These are phyloP conservation scores for Lasioglossum leucozonium DNA, from an alignment of 2,888 invertebrate species.

Conservation along the genomic window DNA sequence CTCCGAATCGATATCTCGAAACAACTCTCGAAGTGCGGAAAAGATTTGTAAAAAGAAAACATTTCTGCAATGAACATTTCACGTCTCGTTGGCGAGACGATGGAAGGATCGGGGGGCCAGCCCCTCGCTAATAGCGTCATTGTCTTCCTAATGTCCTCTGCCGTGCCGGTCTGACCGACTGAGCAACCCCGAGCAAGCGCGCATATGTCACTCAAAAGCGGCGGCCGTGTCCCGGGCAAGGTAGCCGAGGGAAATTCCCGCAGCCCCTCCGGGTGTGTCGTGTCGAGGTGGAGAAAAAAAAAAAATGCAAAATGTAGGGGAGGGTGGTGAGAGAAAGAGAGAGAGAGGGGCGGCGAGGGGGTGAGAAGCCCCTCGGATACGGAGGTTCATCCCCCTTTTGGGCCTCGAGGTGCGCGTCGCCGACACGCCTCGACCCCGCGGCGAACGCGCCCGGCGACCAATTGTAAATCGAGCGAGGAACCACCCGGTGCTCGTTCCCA, in stretches of 20 bases:
- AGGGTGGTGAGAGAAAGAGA: neutral
- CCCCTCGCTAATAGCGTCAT: neutral
- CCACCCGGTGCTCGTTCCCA: constrained; percentile 82
- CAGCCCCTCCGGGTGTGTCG: constrained; percentile 33
- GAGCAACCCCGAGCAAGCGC: constrained; percentile 26
- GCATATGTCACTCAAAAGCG: constrained; percentile 51
- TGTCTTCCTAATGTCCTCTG: constrained; percentile 18
- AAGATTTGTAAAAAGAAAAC: neutral
- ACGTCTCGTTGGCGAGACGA: neutral
- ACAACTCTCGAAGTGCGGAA: neutral
- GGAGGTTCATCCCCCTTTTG: constrained; percentile 66
- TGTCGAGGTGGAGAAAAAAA: constrained; percentile 17
- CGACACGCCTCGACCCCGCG: constrained; percentile 65
- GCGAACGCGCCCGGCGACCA: constrained; percentile 54
- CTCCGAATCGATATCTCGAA: neutral
- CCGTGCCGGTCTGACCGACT: constrained; percentile 25
- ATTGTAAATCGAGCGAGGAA: constrained; percentile 68
- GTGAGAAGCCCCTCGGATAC: constrained; percentile 52
- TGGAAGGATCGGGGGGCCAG: neutral
- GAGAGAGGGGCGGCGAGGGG: neutral
- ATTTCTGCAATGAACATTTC: neutral
- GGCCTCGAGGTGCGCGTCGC: constrained; percentile 62
- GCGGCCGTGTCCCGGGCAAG: constrained; percentile 1
- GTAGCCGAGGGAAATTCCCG: constrained; percentile 50
- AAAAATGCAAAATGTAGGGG: constrained; percentile 40